phyloP scores from a whole-genome alignment of 2,113 vertebrate genomes.

The Marcusenius ussheri region DNA sequence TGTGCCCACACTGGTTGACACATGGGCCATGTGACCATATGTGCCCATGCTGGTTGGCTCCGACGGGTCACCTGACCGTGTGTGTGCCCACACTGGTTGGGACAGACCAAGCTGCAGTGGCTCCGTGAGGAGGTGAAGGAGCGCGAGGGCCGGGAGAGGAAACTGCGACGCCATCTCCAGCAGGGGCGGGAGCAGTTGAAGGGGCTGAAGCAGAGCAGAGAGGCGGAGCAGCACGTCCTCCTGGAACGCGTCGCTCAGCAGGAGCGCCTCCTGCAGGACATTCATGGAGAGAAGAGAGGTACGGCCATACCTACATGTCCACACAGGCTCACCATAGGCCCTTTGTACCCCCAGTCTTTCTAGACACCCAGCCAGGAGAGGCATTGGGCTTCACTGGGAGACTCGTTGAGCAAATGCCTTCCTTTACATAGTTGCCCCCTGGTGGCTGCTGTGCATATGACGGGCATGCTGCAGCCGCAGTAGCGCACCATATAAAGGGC shows the following conservation, averaged over 20 bases:
- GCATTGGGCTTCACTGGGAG: neutral
- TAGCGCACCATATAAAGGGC: neutral
- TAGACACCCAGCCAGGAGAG: neutral
- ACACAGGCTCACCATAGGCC: neutral
- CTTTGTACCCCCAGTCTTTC: neutral
- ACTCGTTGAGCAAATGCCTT: neutral
- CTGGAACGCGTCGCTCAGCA: constrained; percentile 72
- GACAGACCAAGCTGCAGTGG: constrained; percentile 75
- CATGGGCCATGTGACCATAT: neutral
- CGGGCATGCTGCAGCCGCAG: neutral
- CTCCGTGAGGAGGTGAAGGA: constrained; percentile 83
- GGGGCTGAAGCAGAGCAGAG: constrained; percentile 60
- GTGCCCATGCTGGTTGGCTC: neutral
- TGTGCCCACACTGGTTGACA: neutral
- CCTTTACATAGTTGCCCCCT: neutral
- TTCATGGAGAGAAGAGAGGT: constrained; percentile 80
- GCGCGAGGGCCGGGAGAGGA: constrained; percentile 64
- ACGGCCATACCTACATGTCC: neutral
- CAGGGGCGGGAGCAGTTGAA: constrained; percentile 72
- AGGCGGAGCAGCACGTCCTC: constrained; percentile 66
- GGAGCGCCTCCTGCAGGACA: constrained; percentile 71
- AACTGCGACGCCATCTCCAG: constrained; percentile 57
- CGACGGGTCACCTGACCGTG: neutral
- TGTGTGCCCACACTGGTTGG: neutral
- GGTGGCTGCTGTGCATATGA: neutral